Base-by-base conservation (phyloP, 2,797 vertebrate genomes). In the Dryobates pubescens region DNA sequence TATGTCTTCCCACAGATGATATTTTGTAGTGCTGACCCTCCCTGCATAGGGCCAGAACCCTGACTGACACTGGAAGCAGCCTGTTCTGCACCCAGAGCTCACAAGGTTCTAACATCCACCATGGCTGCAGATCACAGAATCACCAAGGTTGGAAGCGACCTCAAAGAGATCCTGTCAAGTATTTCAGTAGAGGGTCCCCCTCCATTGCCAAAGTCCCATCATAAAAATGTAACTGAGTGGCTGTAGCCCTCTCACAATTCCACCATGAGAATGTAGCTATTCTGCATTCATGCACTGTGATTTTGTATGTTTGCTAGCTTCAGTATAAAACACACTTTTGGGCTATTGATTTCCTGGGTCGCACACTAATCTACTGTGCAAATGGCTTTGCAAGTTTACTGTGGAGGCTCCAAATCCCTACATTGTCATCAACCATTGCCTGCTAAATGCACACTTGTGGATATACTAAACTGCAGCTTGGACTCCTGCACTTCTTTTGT, bases 351-450 rank as follows among this genome's bases (percentile, higher is more conserved):
- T 95, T 87, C 90, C 73, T 65, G 19, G 54, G 82, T 89, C 91
- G 80, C 0, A 0, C 24, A 36, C 63, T 88, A 83, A 83, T 79
- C 73, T 89, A 36, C 53, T 72, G 72, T 81, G 76, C 73, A 89
- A 94, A 92, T 49, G 23, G 29, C 73, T 86, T 86, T 88, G 73
- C 43, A 83, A 87, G 90, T 86, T 89, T 92, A 81, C 86, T 36
- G n/a, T 68, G 74, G 59, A 88, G 16, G 36, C 32, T 61, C 71
- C 61, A 90, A 13, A 90, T 90, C 67, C 54, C 51, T 68, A 3
- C 38, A 36, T 71, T 80, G 53, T 78, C 74, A 86, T 80, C 71
- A 88, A 54, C 61, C 20, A 26, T 64, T 80, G 65, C 62, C 86
- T 59, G 62, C 34, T 72, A 73, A 80, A 75, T 22, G 29, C 45